Conservation (phyloP, 2,797 vertebrate genomes). For the Chloroceryle inda region DNA sequence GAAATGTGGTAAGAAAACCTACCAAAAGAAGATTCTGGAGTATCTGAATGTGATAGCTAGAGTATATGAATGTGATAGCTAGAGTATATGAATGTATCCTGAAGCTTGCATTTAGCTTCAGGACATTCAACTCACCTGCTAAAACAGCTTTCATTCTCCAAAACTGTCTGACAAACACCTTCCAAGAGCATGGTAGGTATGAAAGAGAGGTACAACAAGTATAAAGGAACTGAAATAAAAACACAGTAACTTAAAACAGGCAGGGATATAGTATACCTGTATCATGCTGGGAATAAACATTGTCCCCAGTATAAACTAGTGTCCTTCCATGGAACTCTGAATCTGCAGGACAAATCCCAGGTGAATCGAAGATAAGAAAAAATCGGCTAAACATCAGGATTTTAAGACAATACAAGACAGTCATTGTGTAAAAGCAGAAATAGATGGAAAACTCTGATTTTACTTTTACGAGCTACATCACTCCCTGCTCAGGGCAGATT, state of each 20-base stretch:
- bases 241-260: background rate
- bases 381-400: background rate
- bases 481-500: background rate
- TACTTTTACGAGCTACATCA: background rate
- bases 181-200: background rate
- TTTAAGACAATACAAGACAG: background rate
- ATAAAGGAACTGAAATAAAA: background rate
- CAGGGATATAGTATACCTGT: background rate
- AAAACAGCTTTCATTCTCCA: background rate
- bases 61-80: background rate
- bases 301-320: accelerated
- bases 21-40: background rate
- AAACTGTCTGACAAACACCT: background rate
- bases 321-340: background rate
- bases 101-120: background rate
- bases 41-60: background rate
- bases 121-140: background rate
- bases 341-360: background rate
- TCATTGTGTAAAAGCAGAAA: background rate
- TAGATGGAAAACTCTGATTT: background rate
- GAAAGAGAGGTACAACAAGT: background rate
- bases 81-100: background rate
- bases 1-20: background rate
- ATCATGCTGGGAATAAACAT: background rate
- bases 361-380: background rate